Base-by-base conservation (phyloP, 2,888 invertebrate genomes). In the Coelogynopora nodosa region DNA sequence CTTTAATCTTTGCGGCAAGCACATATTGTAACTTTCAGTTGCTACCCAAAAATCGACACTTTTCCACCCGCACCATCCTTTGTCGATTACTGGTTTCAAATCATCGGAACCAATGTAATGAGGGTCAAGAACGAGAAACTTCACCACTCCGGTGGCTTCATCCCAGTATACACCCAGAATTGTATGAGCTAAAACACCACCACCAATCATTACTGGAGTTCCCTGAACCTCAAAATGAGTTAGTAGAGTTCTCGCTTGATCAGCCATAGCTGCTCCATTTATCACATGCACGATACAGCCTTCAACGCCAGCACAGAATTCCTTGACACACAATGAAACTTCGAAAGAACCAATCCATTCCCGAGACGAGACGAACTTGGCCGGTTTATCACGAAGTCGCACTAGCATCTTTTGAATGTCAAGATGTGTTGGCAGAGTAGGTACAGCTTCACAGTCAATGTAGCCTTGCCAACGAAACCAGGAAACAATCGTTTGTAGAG, bases 341-440 rank as follows among this genome's bases (percentile, higher is more conserved):
- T 99, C 99, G 0, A 96, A 96, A 0, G 98, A 98, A 2, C 99
- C 99, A 90, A 99, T 98, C 99, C 99, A 99, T 90, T 97, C 95
- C 87, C 94, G 94, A 0, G 97, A 97, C 28, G 96, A 96, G 83
- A 97, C 93, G 92, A 99, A 98, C 84, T 93, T 93, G 0, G 94
- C 91, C 0, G 95, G 94, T 92, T 99, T 99, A 91, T 99, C 99
- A 18, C 96, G 96, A 89, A 99, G 95, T 89, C 95, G 95, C 13
- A 97, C 96, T 89, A 99, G 94, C 92, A 96, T 96, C 93, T 97
- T 94, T 92, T 99, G 98, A 89, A 98, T 97, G 88, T 96, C 95
- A 90, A 85, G 88, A 88, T 92, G 92, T 18, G 90, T 94, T 23
- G 98, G 98, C 87, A 97, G 93, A 13, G 90, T 88, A 0, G 90